Evolutionary conservation across 2,113 vertebrate genomes (phyloP).

Genomic region (Coturnix japonica): DNA sequence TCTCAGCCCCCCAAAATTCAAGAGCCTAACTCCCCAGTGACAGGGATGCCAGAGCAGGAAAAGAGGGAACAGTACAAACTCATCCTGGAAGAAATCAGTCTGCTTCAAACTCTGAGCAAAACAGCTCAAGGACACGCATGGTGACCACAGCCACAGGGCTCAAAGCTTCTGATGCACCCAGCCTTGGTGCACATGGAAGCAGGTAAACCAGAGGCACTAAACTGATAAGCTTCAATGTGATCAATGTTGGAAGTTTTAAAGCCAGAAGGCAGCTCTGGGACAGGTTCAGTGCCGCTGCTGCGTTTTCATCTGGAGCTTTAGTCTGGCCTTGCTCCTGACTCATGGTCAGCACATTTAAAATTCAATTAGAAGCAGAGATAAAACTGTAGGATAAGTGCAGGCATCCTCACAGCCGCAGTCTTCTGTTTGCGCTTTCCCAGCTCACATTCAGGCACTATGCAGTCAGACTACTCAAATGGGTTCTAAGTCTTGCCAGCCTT

Average conservation of each 20-base stretch:
- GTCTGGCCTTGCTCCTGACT: neutral
- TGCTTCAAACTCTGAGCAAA: neutral
- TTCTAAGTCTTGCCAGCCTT: neutral
- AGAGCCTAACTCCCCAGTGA: accelerated
- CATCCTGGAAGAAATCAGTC: no score
- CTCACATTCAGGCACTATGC: neutral
- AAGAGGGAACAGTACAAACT: accelerated
- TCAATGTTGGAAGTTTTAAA: accelerated
- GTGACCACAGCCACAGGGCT: accelerated
- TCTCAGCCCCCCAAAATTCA: neutral
- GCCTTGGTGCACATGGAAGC: accelerated
- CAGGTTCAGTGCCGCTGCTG: neutral
- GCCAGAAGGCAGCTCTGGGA: neutral
- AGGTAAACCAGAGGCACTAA: accelerated
- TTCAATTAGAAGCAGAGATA: neutral
- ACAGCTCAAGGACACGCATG: accelerated
- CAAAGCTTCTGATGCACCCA: neutral
- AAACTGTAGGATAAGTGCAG: neutral
- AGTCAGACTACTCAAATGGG: neutral
- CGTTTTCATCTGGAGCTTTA: neutral
- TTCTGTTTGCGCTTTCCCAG: neutral
- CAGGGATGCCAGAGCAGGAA: neutral
- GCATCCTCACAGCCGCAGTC: neutral
- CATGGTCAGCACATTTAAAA: neutral
- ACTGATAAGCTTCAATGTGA: neutral